These are phyloP conservation scores for Myiozetetes cayanensis DNA, from an alignment of 2,113 vertebrate genomes.

Conservation along the genomic window DNA sequence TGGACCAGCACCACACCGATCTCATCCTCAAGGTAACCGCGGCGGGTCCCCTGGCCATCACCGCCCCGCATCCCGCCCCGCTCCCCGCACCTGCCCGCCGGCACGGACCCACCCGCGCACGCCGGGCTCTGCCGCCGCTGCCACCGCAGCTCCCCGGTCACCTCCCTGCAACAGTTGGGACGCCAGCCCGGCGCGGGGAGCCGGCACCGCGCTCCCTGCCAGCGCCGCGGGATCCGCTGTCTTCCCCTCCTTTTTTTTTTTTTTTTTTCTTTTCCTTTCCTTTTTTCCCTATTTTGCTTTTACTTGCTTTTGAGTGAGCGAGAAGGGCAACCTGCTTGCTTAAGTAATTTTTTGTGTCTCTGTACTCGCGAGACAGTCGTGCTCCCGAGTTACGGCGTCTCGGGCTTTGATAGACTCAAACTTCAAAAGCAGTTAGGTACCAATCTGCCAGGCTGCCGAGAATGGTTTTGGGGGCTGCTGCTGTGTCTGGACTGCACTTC, in stretches of 20 bases:
- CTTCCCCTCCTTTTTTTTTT: background rate
- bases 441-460: background rate
- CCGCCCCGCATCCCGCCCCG: background rate
- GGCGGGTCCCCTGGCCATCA: background rate
- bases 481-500: background rate
- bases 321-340: background rate
- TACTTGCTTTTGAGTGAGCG: background rate
- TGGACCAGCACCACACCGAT: constrained; percentile 90
- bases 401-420: constrained; percentile 16
- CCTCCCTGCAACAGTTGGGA: constrained; percentile 67
- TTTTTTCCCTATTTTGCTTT: background rate
- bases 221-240: background rate
- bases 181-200: background rate
- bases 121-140: background rate
- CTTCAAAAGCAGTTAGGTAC: constrained; percentile 34
- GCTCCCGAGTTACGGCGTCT: background rate
- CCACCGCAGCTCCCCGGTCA: background rate
- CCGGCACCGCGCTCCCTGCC: background rate
- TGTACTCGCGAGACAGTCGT: background rate
- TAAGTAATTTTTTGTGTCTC: background rate
- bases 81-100: background rate
- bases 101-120: background rate
- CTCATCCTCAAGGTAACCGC: constrained; percentile 87
- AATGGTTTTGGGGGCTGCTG: background rate
- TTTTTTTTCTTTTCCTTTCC: accelerated